Evolutionary conservation across 2,797 vertebrate genomes (phyloP).

Genomic region (Falco peregrinus): DNA sequence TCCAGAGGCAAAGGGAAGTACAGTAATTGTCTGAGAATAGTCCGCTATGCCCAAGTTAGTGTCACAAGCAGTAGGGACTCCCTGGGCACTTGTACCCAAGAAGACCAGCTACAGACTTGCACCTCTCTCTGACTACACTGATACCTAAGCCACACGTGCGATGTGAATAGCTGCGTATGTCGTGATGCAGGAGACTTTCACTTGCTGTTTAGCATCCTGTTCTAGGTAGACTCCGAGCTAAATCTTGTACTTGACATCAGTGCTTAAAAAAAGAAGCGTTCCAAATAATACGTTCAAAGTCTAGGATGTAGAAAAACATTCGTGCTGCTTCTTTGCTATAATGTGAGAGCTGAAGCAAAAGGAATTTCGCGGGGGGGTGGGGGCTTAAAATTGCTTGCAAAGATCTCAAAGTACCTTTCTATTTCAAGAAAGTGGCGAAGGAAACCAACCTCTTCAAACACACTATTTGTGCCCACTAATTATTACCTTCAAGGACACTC

Average conservation of each 20-base stretch:
- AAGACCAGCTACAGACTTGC: not conserved
- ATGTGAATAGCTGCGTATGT: not conserved
- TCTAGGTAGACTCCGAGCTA: not conserved
- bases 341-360: not conserved
- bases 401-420: conserved; percentile 27
- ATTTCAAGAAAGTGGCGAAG: conserved; percentile 11
- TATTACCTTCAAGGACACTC: conserved; percentile 1
- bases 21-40: not conserved
- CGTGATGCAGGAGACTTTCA: not conserved
- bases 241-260: not conserved
- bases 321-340: not conserved
- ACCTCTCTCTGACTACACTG: fast-evolving
- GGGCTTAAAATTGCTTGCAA: not conserved
- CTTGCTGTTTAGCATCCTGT: not conserved
- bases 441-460: not conserved
- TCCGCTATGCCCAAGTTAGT: not conserved
- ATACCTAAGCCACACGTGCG: not conserved
- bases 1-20: not conserved
- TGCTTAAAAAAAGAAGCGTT: not conserved
- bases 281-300: not conserved
- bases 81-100: not conserved
- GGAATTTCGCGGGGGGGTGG: not conserved
- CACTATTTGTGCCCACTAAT: not conserved
- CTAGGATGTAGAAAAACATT: not conserved
- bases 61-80: not conserved